Conservation (phyloP, 2,113 vertebrate genomes). For the Sinocyclocheilus maitianheensis region DNA sequence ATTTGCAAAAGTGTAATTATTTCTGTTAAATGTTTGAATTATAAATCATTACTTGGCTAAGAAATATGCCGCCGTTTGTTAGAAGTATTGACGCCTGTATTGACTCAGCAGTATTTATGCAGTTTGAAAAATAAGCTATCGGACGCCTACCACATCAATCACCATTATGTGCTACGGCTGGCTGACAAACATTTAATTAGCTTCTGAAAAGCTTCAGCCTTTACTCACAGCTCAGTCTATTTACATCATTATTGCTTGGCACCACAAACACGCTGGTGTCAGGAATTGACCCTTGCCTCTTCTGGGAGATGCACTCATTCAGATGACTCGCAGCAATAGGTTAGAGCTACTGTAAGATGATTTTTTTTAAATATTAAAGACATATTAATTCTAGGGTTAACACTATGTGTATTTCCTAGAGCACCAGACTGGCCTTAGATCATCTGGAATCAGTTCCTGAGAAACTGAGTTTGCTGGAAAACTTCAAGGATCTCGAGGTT, state of each 20-base stretch:
- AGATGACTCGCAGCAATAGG: background rate
- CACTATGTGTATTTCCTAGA: constrained; percentile 68
- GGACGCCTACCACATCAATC: constrained; percentile 50
- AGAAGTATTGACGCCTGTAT: constrained; percentile 54
- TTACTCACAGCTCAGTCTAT: constrained; percentile 45
- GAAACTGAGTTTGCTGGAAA: constrained; percentile 84
- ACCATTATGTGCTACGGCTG: constrained; percentile 57
- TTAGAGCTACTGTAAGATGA: background rate
- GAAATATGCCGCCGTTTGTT: constrained; percentile 47
- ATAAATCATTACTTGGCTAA: constrained; percentile 50
- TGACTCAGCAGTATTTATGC: constrained; percentile 58
- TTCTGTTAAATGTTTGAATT: constrained; percentile 58
- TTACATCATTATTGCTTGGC: constrained; percentile 59
- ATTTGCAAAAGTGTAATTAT: background rate
- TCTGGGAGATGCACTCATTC: constrained; percentile 13
- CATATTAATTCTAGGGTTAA: background rate
- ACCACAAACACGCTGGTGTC: constrained; percentile 32
- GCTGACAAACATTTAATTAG: constrained; percentile 57
- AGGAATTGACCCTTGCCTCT: constrained; percentile 51
- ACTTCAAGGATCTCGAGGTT: constrained; percentile 84
- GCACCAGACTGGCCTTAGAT: constrained; percentile 83
- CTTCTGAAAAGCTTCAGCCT: constrained; percentile 18
- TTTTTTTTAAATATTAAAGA: background rate
- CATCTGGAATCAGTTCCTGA: constrained; percentile 91
- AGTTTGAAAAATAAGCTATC: constrained; percentile 37